Base-by-base conservation (phyloP, 2,888 invertebrate genomes). In the Podotricha telesiphe region DNA sequence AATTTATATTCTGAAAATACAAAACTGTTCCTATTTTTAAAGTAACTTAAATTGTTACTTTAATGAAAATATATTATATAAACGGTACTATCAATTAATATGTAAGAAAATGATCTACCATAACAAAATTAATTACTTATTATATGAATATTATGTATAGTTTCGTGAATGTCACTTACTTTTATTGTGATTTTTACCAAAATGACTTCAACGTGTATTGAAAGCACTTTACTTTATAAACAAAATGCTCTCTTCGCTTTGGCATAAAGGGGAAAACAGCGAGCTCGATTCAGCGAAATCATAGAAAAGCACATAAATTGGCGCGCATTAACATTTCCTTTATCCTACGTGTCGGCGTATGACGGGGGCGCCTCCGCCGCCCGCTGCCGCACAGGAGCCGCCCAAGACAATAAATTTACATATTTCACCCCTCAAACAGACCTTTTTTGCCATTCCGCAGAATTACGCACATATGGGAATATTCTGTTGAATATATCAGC, bases 331-430 rank as follows among this genome's bases (percentile, higher is more conserved):
- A 93, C 93, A 93, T 93, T 92, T 91, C 91, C 93, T 93, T 92
- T 92, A 91, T 91, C 88, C 91, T 87, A 89, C 90, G 93, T 92
- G 92, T 93, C 90, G 91, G 89, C 83, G 87, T 93, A 93, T 93
- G 93, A 93, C 90, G 92, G 89, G 91, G 89, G 89, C 87, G 87
- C 87, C 78, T 75, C 78, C 78, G 76, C 77, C 83, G 77, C 77
- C 79, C 83, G 86, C 84, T 75, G 88, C 89, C 89, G 91, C 93
- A 45, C 61, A 42, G 85, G 85, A 75, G 88, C 89, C 91, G 91
- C 93, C 92, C 92, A 91, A 93, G 91, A 93, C 93, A 93, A 93
- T 93, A 93, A 92, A 93, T 93, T 93, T 93, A 93, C 93, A 93
- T 93, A 93, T 93, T 93, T 93, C 91, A 91, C 93, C 93, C 92